Evolutionary conservation across 1,140 invertebrate species (phyloP).

Genomic region (Stegodyphus dumicola): DNA sequence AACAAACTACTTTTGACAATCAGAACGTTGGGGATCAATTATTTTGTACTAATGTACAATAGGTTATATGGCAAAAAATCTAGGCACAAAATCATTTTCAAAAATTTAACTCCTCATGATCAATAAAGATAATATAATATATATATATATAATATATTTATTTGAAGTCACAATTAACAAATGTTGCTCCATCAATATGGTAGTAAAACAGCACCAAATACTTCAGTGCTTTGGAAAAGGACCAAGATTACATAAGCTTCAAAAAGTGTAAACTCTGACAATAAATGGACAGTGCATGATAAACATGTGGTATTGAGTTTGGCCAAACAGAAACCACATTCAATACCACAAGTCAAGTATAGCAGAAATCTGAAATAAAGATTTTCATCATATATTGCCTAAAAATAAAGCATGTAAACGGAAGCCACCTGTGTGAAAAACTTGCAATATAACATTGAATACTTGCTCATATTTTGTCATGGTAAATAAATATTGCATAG

Average conservation of each 20-base stretch:
- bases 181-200: slow-evolving; percentile 55
- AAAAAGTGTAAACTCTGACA: slow-evolving; percentile 62
- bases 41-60: slow-evolving; percentile 60
- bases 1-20: slow-evolving; percentile 37
- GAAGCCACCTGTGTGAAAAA: slow-evolving; percentile 59
- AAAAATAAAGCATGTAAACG: slow-evolving; percentile 52
- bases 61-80: slow-evolving; percentile 58
- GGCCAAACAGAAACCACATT: slow-evolving; percentile 34
- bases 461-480: slow-evolving; percentile 48
- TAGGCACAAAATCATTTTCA: slow-evolving; percentile 61
- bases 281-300: slow-evolving; percentile 62
- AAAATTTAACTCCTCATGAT: slow-evolving; percentile 61
- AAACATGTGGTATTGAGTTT: slow-evolving; percentile 53
- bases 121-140: slow-evolving; percentile 60
- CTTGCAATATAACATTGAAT: slow-evolving; percentile 51
- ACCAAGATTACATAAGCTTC: slow-evolving; percentile 58
- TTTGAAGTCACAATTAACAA: slow-evolving; percentile 58
- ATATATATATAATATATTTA: slow-evolving; percentile 57
- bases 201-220: slow-evolving; percentile 64
- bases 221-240: slow-evolving; percentile 62
- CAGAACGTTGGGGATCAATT: slow-evolving; percentile 58
- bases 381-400: slow-evolving; percentile 38
- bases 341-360: slow-evolving; percentile 49
- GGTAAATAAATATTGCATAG: slow-evolving; percentile 61
- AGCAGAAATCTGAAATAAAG: slow-evolving; percentile 50